Conservation (phyloP, 2,888 invertebrate genomes). For the Mythimna vitellina region DNA sequence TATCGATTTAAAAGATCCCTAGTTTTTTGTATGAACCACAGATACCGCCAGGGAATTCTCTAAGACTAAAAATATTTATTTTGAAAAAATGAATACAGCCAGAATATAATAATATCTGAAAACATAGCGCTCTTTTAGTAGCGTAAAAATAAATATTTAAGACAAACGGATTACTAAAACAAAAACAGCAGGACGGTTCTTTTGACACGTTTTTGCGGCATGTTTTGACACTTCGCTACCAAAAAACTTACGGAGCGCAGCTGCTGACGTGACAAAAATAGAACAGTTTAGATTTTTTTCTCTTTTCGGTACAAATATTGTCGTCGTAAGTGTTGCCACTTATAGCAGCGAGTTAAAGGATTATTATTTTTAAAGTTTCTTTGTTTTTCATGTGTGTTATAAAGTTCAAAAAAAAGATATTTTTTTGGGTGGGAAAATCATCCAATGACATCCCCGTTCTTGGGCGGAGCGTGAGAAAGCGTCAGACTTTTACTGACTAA, state of each 20-base stretch:
- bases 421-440: no score
- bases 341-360: constrained; percentile 35
- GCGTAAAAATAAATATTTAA: constrained; percentile 46
- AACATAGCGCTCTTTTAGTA: constrained; percentile 1
- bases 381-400: neutral
- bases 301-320: constrained; percentile 34
- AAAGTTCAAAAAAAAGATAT: neutral
- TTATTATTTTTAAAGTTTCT: neutral
- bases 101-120: neutral
- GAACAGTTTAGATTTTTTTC: constrained; percentile 45
- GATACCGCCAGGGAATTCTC: no score
- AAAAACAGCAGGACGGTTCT: constrained; percentile 50
- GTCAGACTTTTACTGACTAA: no score
- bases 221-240: constrained; percentile 62
- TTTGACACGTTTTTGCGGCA: constrained; percentile 51
- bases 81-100: no score
- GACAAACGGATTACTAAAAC: constrained; percentile 47
- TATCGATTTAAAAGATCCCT: no score
- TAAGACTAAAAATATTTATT: no score
- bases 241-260: constrained; percentile 58
- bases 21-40: no score
- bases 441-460: no score
- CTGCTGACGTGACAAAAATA: constrained; percentile 56
- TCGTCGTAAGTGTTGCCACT: constrained; percentile 17
- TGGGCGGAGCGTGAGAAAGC: no score